Base-by-base conservation (phyloP, 2,113 vertebrate genomes). In the Actinemys pallida region DNA sequence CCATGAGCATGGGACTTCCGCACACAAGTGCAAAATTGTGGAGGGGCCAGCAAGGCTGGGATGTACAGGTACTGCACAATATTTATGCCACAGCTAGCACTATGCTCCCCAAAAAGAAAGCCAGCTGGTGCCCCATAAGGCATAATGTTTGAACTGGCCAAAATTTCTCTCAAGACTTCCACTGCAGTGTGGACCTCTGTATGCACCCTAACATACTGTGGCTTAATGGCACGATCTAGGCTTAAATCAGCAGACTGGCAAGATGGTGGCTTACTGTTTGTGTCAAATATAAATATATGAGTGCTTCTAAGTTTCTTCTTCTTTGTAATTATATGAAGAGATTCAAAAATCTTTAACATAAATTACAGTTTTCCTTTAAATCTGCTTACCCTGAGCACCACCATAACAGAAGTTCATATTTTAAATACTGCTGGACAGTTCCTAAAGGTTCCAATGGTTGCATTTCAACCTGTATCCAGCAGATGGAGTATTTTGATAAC, bases 301-400 rank as follows among this genome's bases (percentile, higher is more conserved):
- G 14, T 56, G 35, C 75, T 22, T 83, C 42, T 49, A 35, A 6
- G 53, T 6, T 47, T 10, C 9, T 75, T 29, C 45, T 78, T 45
- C 42, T 78, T 78, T 14, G 25, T 27, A 78, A 47, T 78, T 14
- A 47, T 45, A 78, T 27, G 25, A 47, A 47, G 24, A 78, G 25
- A 78, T 78, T 78, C 24, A 78, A 78, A 78, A 78, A 78, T 47
- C 10, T 45, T 76, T 76, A 76, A 45, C 72, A 62, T 35, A 35
- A 35, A 47, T 31, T 56, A 47, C 27, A 42, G 3, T 8, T 90
- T 87, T 52, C 35, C 20, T 17, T 47, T 42, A 39, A 53, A 31
- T 1, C 0, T 0, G 1, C 53, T 80, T 5, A 3, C 6, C 50
- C 22, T 3, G 1, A 25, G 39, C 3, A 4, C 24, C 35, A 19